Evolutionary conservation across 2,797 vertebrate genomes (phyloP).

Genomic region (Tokudaia muenninki): DNA sequence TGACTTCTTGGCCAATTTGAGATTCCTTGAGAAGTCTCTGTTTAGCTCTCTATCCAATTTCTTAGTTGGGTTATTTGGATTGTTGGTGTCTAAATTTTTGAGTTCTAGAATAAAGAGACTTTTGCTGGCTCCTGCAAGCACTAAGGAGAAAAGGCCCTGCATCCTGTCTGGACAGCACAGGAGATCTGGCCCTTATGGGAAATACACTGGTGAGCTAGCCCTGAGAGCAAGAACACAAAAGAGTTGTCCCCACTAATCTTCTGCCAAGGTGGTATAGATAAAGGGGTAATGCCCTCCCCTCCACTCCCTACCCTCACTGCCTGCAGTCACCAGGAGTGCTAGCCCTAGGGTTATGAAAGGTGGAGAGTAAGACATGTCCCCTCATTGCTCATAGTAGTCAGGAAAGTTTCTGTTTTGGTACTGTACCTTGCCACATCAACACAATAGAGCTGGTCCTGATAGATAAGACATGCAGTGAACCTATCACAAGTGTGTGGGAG

Average conservation of each 20-base stretch:
- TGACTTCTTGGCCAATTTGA: neutral
- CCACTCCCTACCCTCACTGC: neutral
- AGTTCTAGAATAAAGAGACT: neutral
- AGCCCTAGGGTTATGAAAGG: neutral
- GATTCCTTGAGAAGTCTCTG: neutral
- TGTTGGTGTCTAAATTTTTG: neutral
- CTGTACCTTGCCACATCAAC: neutral
- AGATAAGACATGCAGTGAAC: neutral
- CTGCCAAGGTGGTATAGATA: neutral
- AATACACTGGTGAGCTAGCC: neutral
- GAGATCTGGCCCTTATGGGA: neutral
- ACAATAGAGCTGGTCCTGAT: neutral
- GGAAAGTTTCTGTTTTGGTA: neutral
- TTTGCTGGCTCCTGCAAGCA: neutral
- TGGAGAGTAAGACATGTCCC: neutral
- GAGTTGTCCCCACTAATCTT: neutral
- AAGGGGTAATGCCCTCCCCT: neutral
- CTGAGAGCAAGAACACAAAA: neutral
- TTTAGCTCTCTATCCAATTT: neutral
- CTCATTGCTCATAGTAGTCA: neutral
- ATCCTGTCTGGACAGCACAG: neutral
- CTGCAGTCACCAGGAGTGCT: neutral
- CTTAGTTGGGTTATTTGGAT: neutral
- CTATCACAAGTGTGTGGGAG: neutral
- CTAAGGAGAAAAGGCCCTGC: neutral